phyloP scores from a whole-genome alignment of 1,140 invertebrate species.

The Drosophila parvula region DNA sequence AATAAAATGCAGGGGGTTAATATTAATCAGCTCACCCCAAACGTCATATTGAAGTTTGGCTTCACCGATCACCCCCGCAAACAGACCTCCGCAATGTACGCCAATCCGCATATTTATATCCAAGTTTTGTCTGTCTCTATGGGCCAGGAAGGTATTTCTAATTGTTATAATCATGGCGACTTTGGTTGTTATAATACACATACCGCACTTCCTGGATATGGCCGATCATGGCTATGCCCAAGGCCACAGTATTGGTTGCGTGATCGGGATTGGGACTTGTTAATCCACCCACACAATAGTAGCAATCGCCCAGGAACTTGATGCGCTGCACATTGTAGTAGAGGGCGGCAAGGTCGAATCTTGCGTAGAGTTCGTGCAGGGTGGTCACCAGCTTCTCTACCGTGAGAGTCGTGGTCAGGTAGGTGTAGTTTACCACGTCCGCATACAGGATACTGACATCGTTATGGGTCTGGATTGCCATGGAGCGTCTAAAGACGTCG shows the following conservation, averaged over 20 bases:
- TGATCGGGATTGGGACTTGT: conserved; percentile 89
- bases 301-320: conserved; percentile 96
- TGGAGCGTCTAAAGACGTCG: conserved; percentile 86
- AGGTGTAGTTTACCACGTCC: conserved; percentile 98
- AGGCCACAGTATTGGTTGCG: conserved; percentile 93
- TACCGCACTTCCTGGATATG: conserved; percentile 90
- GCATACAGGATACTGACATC: conserved; percentile 97
- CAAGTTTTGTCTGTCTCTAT: conserved; percentile 88
- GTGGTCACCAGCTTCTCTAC: conserved; percentile 94
- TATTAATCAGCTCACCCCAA: conserved; percentile 88
- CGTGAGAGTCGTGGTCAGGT: conserved; percentile 91
- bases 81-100: conserved; percentile 95
- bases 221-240: conserved; percentile 95
- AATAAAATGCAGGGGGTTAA: too few species aligned
- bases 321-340: conserved; percentile 90
- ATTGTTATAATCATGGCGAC: too few species aligned
- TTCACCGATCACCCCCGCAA: conserved; percentile 95
- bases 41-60: conserved; percentile 98
- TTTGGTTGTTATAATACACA: not conserved
- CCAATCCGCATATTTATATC: conserved; percentile 98
- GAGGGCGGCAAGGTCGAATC: conserved; percentile 95
- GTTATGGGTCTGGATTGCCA: conserved; percentile 93
- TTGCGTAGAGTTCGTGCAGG: conserved; percentile 96
- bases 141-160: not conserved
- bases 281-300: conserved; percentile 95